Conservation (phyloP, 2,797 vertebrate genomes). For the Coregonus ussuriensis region DNA sequence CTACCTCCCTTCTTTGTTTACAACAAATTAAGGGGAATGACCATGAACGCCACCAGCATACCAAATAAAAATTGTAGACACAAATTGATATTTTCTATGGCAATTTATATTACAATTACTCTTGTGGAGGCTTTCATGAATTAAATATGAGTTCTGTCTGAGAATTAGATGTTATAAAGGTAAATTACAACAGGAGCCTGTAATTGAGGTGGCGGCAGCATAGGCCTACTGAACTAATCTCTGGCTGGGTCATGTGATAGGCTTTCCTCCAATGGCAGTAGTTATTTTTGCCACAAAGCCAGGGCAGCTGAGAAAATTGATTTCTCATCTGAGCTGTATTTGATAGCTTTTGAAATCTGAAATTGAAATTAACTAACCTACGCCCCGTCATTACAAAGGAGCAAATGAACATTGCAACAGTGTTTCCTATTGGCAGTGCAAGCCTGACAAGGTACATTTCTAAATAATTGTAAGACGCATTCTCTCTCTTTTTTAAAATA, state of each 20-base stretch:
- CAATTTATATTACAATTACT: conserved; percentile 99
- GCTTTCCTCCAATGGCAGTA: conserved; percentile 82
- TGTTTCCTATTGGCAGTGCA: conserved; percentile 84
- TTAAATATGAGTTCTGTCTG: conserved; percentile 99
- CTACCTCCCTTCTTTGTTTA: conserved; percentile 50
- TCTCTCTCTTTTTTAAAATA: conserved; percentile 57
- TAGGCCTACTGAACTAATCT: conserved; percentile 98
- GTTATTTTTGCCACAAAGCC: conserved; percentile 87
- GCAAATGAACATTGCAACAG: conserved; percentile 97
- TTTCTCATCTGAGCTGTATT: conserved; percentile 99
- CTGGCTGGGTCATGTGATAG: conserved; percentile 87
- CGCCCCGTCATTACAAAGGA: conserved; percentile 97
- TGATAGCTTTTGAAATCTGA: conserved; percentile 99
- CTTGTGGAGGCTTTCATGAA: conserved; percentile 96
- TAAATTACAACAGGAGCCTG: conserved; percentile 99
- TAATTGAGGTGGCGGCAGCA: conserved; percentile 99
- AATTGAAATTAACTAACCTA: conserved; percentile 99
- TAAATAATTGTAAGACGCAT: conserved; percentile 79
- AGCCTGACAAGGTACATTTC: conserved; percentile 88
- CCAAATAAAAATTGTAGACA: conserved; percentile 87
- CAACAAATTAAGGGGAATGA: conserved; percentile 81
- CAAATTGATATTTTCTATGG: conserved; percentile 93
- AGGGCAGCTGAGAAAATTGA: conserved; percentile 99
- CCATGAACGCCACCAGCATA: conserved; percentile 78
- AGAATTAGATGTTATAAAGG: conserved; percentile 99